Base-by-base conservation (phyloP, 2,888 invertebrate species). In the Lordiphosa fenestrarum region DNA sequence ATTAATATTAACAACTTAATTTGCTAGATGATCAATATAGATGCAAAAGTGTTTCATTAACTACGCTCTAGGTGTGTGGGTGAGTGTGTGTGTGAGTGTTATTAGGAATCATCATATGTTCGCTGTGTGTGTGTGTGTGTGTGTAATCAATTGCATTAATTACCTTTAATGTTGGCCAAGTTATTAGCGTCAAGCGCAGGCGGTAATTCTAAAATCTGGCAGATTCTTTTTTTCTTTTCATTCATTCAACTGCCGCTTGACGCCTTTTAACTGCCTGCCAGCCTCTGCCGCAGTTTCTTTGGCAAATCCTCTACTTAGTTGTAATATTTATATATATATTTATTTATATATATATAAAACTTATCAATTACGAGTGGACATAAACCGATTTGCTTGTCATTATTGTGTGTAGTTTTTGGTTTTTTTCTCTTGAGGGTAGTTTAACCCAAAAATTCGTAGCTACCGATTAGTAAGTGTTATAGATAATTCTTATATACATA, bases 91-190 rank as follows among this genome's bases (percentile, higher is more conserved):
- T 60, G 33, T 42, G 38, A 19, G n/a, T 51, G 42, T 56, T 65
- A 62, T 66, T 85, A 84, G 84, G 84, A 86, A 87, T 86, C 85
- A 86, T 86, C 53, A 77, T 56, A 76, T 66, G 70, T 76, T 54
- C 65, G 57, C 64, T 63, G 49, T 50, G 15, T 62, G 23, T 46
- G 41, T 65, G 46, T 59, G 36, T 48, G 33, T 55, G 57, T 58
- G 44, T 55, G 77, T 73, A 83, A 76, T 76, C 81, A 83, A 80
- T 76, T 76, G 77, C 58, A 73, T 83, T 80, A 76, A 76, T 80
- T 83, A 83, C 81, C 50, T 51, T 70, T 59, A 67, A 67, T 58
- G 64, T 83, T 76, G 84, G 76, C 76, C 77, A 81, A 76, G 68
- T 76, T 67, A 67, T 59, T 53, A 56, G 56, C 46, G 62, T 53